A percentile compares a stretch with the other conserved stretches of the same genome.
Conservation (phyloP, 2,113 vertebrate genomes). For the Dascyllus trimaculatus region DNA sequence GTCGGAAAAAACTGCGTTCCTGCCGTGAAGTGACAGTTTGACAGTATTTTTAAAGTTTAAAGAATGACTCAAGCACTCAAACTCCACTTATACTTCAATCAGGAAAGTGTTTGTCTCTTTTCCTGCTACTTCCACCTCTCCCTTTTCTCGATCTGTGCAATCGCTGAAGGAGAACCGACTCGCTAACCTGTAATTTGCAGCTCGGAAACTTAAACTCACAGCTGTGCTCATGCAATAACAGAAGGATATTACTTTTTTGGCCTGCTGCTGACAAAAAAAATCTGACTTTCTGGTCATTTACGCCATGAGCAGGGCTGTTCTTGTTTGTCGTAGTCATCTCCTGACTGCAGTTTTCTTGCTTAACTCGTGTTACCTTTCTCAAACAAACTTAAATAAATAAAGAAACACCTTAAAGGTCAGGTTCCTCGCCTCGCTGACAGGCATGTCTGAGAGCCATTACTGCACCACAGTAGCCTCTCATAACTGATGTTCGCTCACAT, state of each 20-base stretch:
- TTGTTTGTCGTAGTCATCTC: conserved; percentile 1
- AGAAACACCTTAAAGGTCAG: conserved; percentile 54
- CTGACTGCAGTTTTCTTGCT: conserved; percentile 15
- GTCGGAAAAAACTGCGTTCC: not conserved
- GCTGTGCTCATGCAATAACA: not conserved
- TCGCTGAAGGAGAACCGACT: not conserved
- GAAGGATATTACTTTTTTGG: not conserved
- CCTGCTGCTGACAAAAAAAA: not conserved
- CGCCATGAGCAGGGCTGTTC: not conserved
- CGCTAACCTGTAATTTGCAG: conserved; percentile 1
- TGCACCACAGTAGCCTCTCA: conserved; percentile 11
- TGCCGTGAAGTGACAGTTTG: conserved; percentile 30
- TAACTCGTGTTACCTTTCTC: not conserved
- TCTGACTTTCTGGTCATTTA: not conserved
- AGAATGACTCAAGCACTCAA: conserved; percentile 31
- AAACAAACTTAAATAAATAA: not conserved
- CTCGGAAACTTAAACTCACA: not conserved
- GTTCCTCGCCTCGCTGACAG: conserved; percentile 1
- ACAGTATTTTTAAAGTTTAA: conserved; percentile 6
- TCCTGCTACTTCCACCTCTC: not conserved
- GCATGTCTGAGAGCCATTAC: conserved; percentile 32
- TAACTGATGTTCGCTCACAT: conserved; percentile 46
- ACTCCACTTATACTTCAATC: conserved; percentile 15
- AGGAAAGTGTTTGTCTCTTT: not conserved
- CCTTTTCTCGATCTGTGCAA: not conserved